Evolutionary conservation across 2,888 invertebrate species (phyloP).

Genomic region (Fabriciana adippe): DNA sequence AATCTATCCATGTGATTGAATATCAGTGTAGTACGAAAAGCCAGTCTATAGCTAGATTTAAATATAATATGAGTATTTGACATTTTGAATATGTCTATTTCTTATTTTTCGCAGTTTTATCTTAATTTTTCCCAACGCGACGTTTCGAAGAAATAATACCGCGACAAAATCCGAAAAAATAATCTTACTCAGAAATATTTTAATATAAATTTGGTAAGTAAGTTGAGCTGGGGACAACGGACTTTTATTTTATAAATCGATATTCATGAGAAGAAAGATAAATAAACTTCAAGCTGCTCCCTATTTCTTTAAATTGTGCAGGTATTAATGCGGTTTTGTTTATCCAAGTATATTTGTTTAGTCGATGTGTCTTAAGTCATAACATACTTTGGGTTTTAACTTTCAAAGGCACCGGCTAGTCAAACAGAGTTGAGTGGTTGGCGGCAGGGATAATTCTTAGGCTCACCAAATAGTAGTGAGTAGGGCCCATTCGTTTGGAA

Average conservation of each 20-base stretch:
- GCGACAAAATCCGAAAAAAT: too few species aligned
- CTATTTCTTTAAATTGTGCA: slow-evolving; percentile 76
- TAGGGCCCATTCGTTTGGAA: slow-evolving; percentile 54
- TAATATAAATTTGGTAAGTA: too few species aligned
- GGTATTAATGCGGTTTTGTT: slow-evolving; percentile 73
- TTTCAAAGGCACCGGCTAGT: slow-evolving; percentile 78
- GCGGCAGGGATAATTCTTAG: slow-evolving; percentile 68
- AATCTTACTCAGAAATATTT: too few species aligned
- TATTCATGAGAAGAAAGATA: slow-evolving; percentile 61
- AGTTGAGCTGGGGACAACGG: background rate
- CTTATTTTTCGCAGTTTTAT: too few species aligned
- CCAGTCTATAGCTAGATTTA: too few species aligned
- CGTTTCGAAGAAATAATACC: too few species aligned
- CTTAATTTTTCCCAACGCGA: too few species aligned
- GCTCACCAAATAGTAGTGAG: slow-evolving; percentile 67
- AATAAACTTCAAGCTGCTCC: slow-evolving; percentile 71
- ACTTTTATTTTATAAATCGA: slow-evolving; percentile 44
- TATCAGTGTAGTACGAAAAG: background rate
- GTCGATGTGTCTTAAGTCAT: slow-evolving; percentile 76
- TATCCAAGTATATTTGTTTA: slow-evolving; percentile 67
- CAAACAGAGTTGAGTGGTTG: slow-evolving; percentile 71
- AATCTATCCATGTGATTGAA: background rate
- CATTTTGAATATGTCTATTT: too few species aligned
- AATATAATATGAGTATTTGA: too few species aligned
- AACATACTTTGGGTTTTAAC: slow-evolving; percentile 81